These are phyloP conservation scores for Platycnemis pennipes DNA, from an alignment of 2,888 invertebrate species.

Conservation along the genomic window DNA sequence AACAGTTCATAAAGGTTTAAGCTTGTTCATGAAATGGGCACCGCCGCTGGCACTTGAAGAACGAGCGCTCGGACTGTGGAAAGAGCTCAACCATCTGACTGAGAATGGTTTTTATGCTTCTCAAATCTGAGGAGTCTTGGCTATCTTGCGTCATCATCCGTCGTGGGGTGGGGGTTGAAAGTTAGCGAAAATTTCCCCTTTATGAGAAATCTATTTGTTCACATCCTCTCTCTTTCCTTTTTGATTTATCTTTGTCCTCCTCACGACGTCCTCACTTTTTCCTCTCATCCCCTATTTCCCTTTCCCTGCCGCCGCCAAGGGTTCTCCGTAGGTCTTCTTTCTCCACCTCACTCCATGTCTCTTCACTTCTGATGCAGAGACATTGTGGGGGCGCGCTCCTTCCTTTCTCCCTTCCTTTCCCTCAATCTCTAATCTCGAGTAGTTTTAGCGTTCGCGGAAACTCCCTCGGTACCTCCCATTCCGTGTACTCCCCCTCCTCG, in stretches of 20 bases:
- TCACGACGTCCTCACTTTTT: neutral
- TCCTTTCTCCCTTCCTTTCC: conserved; percentile 17
- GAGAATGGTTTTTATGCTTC: neutral
- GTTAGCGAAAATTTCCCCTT: neutral
- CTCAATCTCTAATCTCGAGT: conserved; percentile 24
- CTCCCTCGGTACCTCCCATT: conserved; percentile 43
- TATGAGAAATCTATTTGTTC: neutral
- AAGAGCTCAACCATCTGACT: neutral
- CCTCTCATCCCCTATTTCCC: too few species aligned
- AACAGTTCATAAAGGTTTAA: too few species aligned
- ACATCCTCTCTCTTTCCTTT: neutral
- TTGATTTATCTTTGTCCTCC: neutral
- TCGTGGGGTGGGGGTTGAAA: neutral
- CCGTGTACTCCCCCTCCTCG: conserved; percentile 39
- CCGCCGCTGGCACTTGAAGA: neutral
- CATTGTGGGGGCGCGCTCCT: neutral
- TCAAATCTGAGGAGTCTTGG: neutral
- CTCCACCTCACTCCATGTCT: neutral
- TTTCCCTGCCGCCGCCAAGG: neutral
- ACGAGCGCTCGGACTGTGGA: neutral
- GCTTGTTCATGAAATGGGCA: too few species aligned
- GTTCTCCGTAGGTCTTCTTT: neutral
- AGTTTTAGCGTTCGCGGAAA: conserved; percentile 47
- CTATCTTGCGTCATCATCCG: neutral
- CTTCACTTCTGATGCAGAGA: conserved; percentile 21